Base-by-base conservation (phyloP, 2,113 vertebrate genomes). In the Lophochroa leadbeateri region DNA sequence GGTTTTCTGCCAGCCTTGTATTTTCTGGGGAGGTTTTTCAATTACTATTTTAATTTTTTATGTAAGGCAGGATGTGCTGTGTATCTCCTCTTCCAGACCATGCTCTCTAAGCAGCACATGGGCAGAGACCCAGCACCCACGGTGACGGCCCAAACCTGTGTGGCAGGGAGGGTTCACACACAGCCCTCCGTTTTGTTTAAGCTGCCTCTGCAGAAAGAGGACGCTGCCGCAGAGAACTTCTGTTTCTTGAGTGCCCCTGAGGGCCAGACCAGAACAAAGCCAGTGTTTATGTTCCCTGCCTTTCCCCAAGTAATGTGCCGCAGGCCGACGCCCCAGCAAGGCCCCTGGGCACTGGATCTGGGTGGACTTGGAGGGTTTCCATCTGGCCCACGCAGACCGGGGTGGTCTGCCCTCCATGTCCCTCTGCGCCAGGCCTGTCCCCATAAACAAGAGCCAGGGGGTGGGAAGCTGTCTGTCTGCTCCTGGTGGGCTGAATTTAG, bases 371-470 rank as follows among this genome's bases (percentile, higher is more conserved):
- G 37, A 37, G 37, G 37, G 37, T 37, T 37, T 37, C 37, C 37
- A 37, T 37, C 37, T 37, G 37, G 37, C 37, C 37, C 37, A 37
- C 37, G 37, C 37, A 37, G 37, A 37, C 37, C 37, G 37, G 41
- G 67, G 57, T 50, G 69, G 39, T 76, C 87, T 90, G 29, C 4
- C 19, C 14, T 20, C 53, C 1, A 0, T 1, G 4, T 11, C 23
- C 2, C 12, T 20, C 5, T 6, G 44, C 41, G 21, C 12, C 17
- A 33, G 4, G 80, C 11, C 1, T 3, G 15, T 12, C 17, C 41
- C 29, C 4, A 1, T 0, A 3, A 57, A 7, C 2, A 4, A 37
- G 33, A 64, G 47, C 11, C 17, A 12, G 4, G 14, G 21, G 33
- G 15, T 5, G 29, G 47, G 47, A 60, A 65, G 33, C 8, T 7